These are phyloP conservation scores for Volucella inflata DNA, from an alignment of 2,888 invertebrate species.

Conservation along the genomic window DNA sequence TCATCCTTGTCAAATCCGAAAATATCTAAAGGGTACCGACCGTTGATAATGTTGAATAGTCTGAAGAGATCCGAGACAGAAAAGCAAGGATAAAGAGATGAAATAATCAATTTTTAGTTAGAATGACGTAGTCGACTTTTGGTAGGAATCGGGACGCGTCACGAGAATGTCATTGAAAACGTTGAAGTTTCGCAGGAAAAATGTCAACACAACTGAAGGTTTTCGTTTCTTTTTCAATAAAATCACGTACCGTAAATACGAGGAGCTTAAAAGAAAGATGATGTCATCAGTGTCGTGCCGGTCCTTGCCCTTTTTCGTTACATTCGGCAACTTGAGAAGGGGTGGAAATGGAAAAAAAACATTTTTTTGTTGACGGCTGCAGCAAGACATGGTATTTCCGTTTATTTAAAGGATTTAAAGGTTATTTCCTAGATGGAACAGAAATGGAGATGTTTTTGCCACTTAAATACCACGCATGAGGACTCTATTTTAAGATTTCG, in stretches of 20 bases:
- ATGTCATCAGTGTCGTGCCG: constrained; percentile 6
- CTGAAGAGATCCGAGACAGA: not conserved
- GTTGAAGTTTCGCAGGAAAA: constrained; percentile 26
- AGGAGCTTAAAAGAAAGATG: not conserved
- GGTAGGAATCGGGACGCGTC: not conserved
- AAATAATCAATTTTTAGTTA: constrained; percentile 43
- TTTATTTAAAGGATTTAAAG: no score
- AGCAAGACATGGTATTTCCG: no score
- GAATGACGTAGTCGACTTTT: not conserved
- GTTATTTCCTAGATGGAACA: no score
- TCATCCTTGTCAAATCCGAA: constrained; percentile 51
- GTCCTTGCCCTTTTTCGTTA: constrained; percentile 13
- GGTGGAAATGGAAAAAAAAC: not conserved
- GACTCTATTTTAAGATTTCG: no score
- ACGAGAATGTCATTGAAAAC: constrained; percentile 3
- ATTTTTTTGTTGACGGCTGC: not conserved
- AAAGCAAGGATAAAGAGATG: constrained; percentile 21
- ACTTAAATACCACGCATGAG: no score
- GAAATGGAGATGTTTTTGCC: no score
- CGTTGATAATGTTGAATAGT: constrained; percentile 29
- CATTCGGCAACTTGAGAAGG: not conserved
- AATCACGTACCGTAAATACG: constrained; percentile 43
- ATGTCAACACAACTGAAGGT: not conserved
- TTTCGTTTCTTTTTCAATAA: constrained; percentile 20
- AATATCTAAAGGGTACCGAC: constrained; percentile 26